Evolutionary conservation across 2,113 vertebrate genomes (phyloP), one percentile per base, ranked within the genome.

Genomic region (Microcebus murinus): DNA sequence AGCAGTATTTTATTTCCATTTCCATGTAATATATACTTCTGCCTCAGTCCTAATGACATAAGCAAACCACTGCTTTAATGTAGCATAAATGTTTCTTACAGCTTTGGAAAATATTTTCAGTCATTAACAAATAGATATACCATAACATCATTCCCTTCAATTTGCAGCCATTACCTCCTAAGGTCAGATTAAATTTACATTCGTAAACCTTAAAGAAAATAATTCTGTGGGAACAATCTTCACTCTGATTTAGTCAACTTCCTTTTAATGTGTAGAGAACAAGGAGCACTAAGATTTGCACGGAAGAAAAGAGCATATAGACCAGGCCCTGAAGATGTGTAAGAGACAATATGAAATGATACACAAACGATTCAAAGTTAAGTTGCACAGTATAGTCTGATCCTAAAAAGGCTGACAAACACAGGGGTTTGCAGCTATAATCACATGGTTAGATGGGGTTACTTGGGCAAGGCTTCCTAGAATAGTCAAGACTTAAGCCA

Each of bases 71-170:
- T 80, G n/a, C 29, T 93, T 81, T 96, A 36, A 48, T 55, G 39
- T 10, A 61, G 20, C 50, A 82, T 21, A 86, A 81, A 77, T 67
- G 42, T 65, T 87, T 14, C 73, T 91, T 68, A 87, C 8, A 94
- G 85, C 20, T 67, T 42, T 34, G 63, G 63, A 6, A 20, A 86
- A 86, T 52, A 20, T 2, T 76, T 76, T 86, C 48, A 42, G 59
- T 74, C n/a, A 90, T 63, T 86, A 93, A 85, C 73, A 96, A 83
- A 87, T 50, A 67, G 59, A 79, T 92, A 92, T 39, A 76, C 15
- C 29, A 27, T 63, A 74, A 48, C 55, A 93, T 9, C 65, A 39
- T 50, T 89, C 13, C 71, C 55, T 45, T 65, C 55, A n/a, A 94
- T 42, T 36, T 85, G 11, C 14, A 92, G 65, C 14, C 81, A 76